phyloP scores from a whole-genome alignment of 2,888 invertebrate species.

The Leptinotarsa haldemani region DNA sequence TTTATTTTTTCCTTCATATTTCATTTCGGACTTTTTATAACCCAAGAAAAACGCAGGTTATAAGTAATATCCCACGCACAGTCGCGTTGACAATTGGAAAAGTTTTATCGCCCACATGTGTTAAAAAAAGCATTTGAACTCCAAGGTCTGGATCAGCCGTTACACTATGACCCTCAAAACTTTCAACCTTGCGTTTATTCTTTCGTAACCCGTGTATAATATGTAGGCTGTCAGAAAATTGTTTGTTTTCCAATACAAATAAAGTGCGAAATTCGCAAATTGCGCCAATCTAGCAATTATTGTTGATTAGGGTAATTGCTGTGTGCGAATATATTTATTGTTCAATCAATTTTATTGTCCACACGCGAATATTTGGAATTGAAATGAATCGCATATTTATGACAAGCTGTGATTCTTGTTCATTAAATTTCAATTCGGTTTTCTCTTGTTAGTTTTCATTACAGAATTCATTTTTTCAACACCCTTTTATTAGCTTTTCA shows the following conservation, averaged over 20 bases:
- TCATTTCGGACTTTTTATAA: conserved; percentile 4
- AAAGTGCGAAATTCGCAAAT: background rate
- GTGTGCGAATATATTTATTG: background rate
- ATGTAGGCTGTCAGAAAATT: conserved; percentile 3
- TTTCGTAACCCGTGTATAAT: conserved; percentile 14
- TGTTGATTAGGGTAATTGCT: background rate
- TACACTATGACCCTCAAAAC: conserved; percentile 11
- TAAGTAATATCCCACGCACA: background rate
- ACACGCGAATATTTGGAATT: background rate
- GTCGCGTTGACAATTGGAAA: conserved; percentile 2
- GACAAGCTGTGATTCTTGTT: background rate
- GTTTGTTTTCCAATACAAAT: background rate
- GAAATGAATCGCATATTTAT: background rate
- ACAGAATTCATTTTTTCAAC: background rate
- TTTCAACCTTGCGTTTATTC: conserved; percentile 14
- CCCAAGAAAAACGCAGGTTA: background rate
- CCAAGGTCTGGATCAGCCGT: conserved; percentile 12
- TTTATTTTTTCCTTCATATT: background rate
- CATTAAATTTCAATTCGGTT: background rate
- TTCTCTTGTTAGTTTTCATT: background rate
- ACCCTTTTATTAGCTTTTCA: no score
- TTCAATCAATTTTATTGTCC: conserved; percentile 1
- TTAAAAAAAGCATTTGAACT: background rate
- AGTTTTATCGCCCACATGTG: conserved; percentile 15
- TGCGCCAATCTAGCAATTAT: conserved; percentile 9